Evolutionary conservation across 2,888 invertebrate genomes (phyloP), one percentile per base, ranked within the genome.

Genomic region (Idaea straminata): DNA sequence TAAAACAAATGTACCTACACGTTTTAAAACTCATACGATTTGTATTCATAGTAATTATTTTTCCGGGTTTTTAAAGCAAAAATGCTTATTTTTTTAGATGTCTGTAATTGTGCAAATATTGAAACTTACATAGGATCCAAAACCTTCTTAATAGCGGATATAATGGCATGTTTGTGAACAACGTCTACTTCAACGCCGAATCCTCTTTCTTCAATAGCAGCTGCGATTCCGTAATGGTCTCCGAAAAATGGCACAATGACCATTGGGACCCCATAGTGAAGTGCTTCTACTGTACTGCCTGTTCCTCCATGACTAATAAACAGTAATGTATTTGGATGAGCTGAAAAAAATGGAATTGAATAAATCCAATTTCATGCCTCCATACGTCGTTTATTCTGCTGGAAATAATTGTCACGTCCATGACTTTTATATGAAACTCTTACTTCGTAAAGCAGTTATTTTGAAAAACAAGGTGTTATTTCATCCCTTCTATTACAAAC

Each of bases 221-320:
- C 92, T 3, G 94, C 94, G 75, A 95, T 95, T 0, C 93, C 84
- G 35, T 93, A 93, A 76, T 95, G 95, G 74, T 95, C 95, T 6
- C 95, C 95, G 57, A 87, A 83, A 65, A 95, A 86, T 0, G 95
- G 95, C 85, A 94, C 92, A 4, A 93, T 93, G 5, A 95, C 78
- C 67, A 94, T 87, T 6, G 95, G 95, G 4, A 94, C 94, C 10
- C 94, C 95, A 67, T 89, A 93, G 73, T 94, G 93, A 38, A 94
- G 90, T 1, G 94, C 94, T 80, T 95, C 95, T 5, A 92, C 94
- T 0, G 93, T 92, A 5, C 95, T 93, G 62, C 94, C 87, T 79
- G 95, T 92, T 2, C 95, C 95, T 64, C 93, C 94, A 69, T 95
- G 95, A 0, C 94, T 92, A 57, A 94, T 84, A 77, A 95, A 95